Evolutionary conservation across 2,113 vertebrate genomes (phyloP).

Genomic region (Mugil cephalus): DNA sequence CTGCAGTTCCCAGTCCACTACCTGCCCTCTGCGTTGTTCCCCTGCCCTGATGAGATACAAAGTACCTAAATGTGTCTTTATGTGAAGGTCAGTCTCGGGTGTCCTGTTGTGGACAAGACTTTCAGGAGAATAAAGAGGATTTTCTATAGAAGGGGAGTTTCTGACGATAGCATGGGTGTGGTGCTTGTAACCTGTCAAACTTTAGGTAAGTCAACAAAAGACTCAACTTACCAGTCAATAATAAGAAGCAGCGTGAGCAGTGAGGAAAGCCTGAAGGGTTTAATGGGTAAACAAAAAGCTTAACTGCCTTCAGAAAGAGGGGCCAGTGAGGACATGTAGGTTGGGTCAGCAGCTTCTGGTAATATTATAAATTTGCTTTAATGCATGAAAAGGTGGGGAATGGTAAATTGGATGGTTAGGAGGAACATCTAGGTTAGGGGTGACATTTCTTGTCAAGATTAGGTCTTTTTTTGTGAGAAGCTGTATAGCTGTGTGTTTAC

Average conservation of each 20-base stretch:
- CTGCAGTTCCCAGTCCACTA: constrained; percentile 23
- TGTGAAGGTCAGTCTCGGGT: constrained; percentile 3
- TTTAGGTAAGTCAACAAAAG: constrained; percentile 67
- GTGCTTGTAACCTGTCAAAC: constrained; percentile 41
- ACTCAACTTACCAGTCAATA: constrained; percentile 62
- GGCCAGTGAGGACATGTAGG: neutral
- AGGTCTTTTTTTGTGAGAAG: no score
- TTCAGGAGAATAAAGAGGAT: constrained; percentile 2
- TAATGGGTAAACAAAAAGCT: constrained; percentile 56
- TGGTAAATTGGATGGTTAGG: no score
- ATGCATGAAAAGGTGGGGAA: no score
- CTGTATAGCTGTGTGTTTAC: no score
- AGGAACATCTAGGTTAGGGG: no score
- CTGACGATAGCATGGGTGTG: constrained; percentile 43
- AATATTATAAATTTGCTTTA: no score
- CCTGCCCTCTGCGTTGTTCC: constrained; percentile 24
- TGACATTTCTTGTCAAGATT: no score
- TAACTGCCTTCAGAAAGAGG: constrained; percentile 33
- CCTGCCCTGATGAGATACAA: constrained; percentile 58
- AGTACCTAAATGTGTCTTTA: constrained; percentile 6
- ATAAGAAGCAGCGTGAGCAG: neutral
- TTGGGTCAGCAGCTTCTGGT: neutral
- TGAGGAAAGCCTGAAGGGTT: constrained; percentile 44
- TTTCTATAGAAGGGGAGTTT: constrained; percentile 1
- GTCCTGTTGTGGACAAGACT: neutral